A percentile compares a stretch with the other conserved stretches of the same genome.
These are phyloP conservation scores for Hyles euphorbiae DNA, from an alignment of 1,140 invertebrate genomes.

Conservation along the genomic window DNA sequence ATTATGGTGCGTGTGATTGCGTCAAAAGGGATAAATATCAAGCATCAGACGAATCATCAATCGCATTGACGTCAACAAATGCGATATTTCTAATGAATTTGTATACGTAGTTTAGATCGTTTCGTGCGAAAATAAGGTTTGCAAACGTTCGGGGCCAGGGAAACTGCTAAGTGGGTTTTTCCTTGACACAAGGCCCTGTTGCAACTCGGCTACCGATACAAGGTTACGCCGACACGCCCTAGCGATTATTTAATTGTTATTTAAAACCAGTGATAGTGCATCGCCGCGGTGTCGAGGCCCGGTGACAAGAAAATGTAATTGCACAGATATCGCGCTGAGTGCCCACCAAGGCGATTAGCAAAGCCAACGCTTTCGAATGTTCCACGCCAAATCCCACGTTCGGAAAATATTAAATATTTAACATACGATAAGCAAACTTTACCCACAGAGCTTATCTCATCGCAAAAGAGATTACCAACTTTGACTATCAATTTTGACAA, in stretches of 20 bases:
- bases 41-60: too few relatives aligned
- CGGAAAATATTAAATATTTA: conserved; percentile 44
- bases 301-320: conserved; percentile 10
- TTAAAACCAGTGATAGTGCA: conserved; percentile 54
- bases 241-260: conserved; percentile 72
- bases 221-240: conserved; percentile 68
- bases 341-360: not conserved
- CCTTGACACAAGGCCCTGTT: conserved; percentile 71
- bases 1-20: too few relatives aligned
- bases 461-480: conserved; percentile 50
- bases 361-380: not conserved
- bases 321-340: not conserved
- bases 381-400: conserved; percentile 3
- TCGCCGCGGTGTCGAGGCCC: conserved; percentile 29
- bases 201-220: conserved; percentile 65
- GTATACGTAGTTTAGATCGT: conserved; percentile 12
- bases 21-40: too few relatives aligned
- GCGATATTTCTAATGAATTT: conserved; percentile 9
- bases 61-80: not conserved
- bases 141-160: conserved; percentile 60
- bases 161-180: conserved; percentile 71
- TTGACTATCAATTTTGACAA: conserved; percentile 42
- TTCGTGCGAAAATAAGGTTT: conserved; percentile 15
- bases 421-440: conserved; percentile 38
- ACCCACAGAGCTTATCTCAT: conserved; percentile 47